Percentiles rank a stretch among this genome's conserved stretches.
These are phyloP conservation scores for Campylomormyrus tamandua DNA, from an alignment of 2,113 vertebrate species.

Conservation along the genomic window DNA sequence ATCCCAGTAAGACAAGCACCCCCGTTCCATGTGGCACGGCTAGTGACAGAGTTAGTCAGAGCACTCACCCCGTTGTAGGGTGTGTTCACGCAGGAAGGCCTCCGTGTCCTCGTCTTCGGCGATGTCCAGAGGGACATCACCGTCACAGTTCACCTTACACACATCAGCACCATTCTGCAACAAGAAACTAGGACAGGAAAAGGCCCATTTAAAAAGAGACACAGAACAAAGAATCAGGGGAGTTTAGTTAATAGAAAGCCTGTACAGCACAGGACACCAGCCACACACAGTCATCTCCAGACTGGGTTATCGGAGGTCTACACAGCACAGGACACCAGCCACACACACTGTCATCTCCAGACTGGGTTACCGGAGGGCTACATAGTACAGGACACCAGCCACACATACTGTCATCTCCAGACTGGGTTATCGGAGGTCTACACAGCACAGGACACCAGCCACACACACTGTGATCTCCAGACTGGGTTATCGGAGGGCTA, in stretches of 20 bases:
- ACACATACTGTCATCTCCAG: background rate
- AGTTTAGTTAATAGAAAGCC: background rate
- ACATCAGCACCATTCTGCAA: constrained; percentile 72
- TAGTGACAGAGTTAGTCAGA: background rate
- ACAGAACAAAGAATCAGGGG: background rate
- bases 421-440: background rate
- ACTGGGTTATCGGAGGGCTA: background rate
- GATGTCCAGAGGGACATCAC: constrained; percentile 84
- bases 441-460: background rate
- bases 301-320: background rate
- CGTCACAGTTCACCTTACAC: constrained; percentile 83
- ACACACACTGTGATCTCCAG: background rate
- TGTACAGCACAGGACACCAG: background rate
- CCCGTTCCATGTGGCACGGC: background rate
- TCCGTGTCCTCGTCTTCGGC: constrained; percentile 85
- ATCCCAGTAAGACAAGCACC: background rate
- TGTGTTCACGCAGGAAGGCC: constrained; percentile 75
- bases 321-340: background rate
- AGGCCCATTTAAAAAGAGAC: background rate
- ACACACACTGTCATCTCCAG: background rate
- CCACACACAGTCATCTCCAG: background rate
- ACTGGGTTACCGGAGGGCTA: background rate
- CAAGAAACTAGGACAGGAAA: constrained; percentile 66
- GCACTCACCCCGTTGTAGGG: constrained; percentile 70
- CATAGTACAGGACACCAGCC: background rate